A percentile compares a stretch with the other conserved stretches of the same genome.
These are phyloP conservation scores for Drosophila kepulauana DNA, from an alignment of 1,140 invertebrate species.

Conservation along the genomic window DNA sequence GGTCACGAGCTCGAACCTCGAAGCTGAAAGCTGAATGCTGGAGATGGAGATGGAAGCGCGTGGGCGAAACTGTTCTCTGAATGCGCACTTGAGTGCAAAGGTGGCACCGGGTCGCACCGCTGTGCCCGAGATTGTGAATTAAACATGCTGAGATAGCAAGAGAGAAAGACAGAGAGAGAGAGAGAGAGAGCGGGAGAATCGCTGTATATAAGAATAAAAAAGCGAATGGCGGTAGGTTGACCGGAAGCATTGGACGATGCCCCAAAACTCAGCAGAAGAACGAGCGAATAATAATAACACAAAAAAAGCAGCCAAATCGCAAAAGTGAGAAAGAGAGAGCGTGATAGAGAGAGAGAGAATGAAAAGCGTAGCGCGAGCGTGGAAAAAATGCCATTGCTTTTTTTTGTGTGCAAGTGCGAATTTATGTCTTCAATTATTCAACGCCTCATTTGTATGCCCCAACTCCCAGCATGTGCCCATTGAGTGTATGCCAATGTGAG, in stretches of 20 bases:
- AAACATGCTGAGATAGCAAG: slow-evolving; percentile 68
- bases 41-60: slow-evolving; percentile 11
- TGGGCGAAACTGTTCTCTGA: slow-evolving; percentile 47
- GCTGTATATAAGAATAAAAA: slow-evolving; percentile 67
- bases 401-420: slow-evolving; percentile 71
- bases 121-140: slow-evolving; percentile 76
- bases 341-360: not conserved
- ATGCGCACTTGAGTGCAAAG: slow-evolving; percentile 81
- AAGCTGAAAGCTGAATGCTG: not conserved
- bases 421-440: slow-evolving; percentile 84
- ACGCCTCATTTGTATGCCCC: slow-evolving; percentile 78
- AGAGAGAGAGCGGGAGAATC: slow-evolving; percentile 23
- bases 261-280: slow-evolving; percentile 37
- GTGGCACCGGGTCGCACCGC: slow-evolving; percentile 67
- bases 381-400: slow-evolving; percentile 48
- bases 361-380: not conserved
- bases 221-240: slow-evolving; percentile 62
- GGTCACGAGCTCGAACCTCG: slow-evolving; percentile 58
- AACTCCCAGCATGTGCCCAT: slow-evolving; percentile 30
- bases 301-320: slow-evolving; percentile 1
- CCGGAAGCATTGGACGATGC: slow-evolving; percentile 53
- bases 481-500: not conserved
- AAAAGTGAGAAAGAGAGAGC: not conserved
- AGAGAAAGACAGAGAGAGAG: not conserved
- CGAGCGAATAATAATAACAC: slow-evolving; percentile 43